Evolutionary conservation across 2,113 vertebrate genomes (phyloP), one percentile per base, ranked within the genome.

Genomic region (Penelope pileata): DNA sequence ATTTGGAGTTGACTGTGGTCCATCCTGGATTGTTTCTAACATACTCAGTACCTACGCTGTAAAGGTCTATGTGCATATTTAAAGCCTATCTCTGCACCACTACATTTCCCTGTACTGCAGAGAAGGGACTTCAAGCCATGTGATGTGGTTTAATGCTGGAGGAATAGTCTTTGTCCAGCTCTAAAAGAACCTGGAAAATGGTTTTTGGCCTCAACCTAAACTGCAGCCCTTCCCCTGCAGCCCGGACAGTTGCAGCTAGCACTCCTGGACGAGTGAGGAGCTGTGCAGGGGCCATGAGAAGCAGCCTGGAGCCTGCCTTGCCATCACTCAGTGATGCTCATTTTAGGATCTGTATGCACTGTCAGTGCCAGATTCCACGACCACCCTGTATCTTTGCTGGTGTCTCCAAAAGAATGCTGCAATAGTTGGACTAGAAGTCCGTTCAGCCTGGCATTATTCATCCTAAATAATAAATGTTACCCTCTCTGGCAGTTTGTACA

Each of bases 381-480:
- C 70, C 45, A 77, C 51, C 43, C 48, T 74, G 24, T 74, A 30
- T 77, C 29, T 77, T 53, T 38, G 12, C 2, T 72, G 27, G 63
- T 24, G 13, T 78, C 16, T 93, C 76, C 80, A 86, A 42, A 77
- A 88, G 56, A 75, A 15, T 9, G 54, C 73, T 85, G 73, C 36
- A 54, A 3, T 64, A 43, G n/a, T 18, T 83, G 58, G 75, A 34
- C 56, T 48, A 9, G 38, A 32, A 47, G 59, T 18, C 82, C 90
- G 83, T 86, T 93, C 78, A 75, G 64, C n/a, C 83, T 91, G 83
- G 72, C 91, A 78, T 51, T 53, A 79, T 8, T 91, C 74, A n/a
- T 86, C 80, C 94, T 96, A 95, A 96, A 96, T 95, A 95, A 96
- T 94, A 75, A 86, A 96, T 96, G 76, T 86, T 43, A 40, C 69